phyloP scores from a whole-genome alignment of 1,140 invertebrate genomes.

The Dryas iulia region DNA sequence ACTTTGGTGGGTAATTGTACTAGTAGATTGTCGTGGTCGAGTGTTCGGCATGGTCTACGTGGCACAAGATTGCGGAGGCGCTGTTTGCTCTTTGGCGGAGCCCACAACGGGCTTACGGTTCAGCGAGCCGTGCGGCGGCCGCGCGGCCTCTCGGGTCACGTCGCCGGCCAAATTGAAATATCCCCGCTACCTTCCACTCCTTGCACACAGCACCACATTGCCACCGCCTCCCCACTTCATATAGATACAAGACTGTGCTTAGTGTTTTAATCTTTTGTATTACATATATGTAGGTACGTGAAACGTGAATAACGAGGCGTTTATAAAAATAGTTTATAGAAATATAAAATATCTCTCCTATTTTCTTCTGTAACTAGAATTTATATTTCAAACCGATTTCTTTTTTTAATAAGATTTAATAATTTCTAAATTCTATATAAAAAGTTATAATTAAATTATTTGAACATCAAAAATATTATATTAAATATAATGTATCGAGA shows the following conservation, averaged over 20 bases:
- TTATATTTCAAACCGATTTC: background rate
- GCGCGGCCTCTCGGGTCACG: slow-evolving; percentile 74
- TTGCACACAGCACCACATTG: slow-evolving; percentile 40
- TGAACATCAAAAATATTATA: slow-evolving; percentile 38
- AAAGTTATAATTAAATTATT: background rate
- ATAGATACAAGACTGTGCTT: slow-evolving; percentile 34
- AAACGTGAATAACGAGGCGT: background rate
- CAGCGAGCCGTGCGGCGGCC: slow-evolving; percentile 70
- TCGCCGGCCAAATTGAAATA: slow-evolving; percentile 79
- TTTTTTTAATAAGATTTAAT: background rate
- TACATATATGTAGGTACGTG: background rate
- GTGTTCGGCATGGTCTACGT: slow-evolving; percentile 72
- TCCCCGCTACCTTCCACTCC: slow-evolving; percentile 60
- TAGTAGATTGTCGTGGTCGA: slow-evolving; percentile 71
- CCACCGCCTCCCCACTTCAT: slow-evolving; percentile 36
- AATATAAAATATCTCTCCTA: background rate
- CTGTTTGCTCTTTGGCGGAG: slow-evolving; percentile 78
- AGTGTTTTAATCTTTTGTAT: background rate
- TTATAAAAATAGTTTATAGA: background rate
- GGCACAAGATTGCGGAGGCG: slow-evolving; percentile 78
- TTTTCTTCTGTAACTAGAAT: too few species aligned
- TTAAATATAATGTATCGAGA: slow-evolving; percentile 71
- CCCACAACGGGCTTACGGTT: slow-evolving; percentile 73
- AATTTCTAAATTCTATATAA: background rate
- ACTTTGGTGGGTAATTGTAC: slow-evolving; percentile 56